phyloP scores from a whole-genome alignment of 2,797 vertebrate genomes.

The Loriculus beryllinus region DNA sequence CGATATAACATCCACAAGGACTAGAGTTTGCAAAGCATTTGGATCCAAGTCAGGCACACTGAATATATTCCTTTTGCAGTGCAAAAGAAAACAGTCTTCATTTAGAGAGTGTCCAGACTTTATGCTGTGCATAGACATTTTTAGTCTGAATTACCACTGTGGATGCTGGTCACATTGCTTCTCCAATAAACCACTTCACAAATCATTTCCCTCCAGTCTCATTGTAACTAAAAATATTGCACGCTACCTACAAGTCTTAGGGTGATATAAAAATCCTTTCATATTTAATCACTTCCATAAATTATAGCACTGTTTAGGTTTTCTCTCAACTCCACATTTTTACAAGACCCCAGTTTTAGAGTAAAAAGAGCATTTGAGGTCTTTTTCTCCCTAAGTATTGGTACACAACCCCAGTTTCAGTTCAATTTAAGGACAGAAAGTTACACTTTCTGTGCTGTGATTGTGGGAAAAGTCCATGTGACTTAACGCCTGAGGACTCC shows the following conservation, averaged over 20 bases:
- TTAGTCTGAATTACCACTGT: neutral
- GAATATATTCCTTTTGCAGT: neutral
- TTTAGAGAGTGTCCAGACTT: neutral
- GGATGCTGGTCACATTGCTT: neutral
- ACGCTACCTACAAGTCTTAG: neutral
- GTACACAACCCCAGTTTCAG: neutral
- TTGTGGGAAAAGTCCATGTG: neutral
- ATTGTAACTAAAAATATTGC: neutral
- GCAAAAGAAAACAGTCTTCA: neutral
- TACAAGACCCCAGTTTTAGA: neutral
- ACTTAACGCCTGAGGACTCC: neutral
- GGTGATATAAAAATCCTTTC: neutral
- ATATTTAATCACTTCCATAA: neutral
- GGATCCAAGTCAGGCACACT: neutral
- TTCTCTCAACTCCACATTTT: neutral
- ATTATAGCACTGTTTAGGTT: neutral
- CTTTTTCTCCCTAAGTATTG: neutral
- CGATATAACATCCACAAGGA: neutral
- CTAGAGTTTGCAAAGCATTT: neutral
- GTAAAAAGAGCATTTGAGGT: neutral
- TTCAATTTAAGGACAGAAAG: neutral
- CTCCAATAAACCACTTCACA: neutral
- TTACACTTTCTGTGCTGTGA: neutral
- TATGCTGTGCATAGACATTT: rapidly evolving
- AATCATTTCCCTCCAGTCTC: neutral